A percentile compares a stretch with the other conserved stretches of the same genome.
These are phyloP conservation scores for Melangyna quadrimaculata DNA, from an alignment of 2,888 invertebrate genomes.

Conservation along the genomic window DNA sequence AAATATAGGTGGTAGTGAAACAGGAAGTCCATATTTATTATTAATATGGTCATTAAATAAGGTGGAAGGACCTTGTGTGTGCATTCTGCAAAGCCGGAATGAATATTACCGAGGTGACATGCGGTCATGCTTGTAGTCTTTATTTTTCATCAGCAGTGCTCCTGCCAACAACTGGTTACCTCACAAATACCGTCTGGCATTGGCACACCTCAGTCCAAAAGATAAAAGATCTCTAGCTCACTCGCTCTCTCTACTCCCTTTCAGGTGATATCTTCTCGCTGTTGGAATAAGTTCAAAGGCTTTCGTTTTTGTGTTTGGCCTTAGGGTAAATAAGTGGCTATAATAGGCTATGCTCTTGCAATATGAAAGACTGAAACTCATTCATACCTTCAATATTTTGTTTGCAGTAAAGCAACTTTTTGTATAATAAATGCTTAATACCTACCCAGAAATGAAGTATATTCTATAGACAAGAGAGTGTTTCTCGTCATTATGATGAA, in stretches of 20 bases:
- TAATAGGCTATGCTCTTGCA: slow-evolving; percentile 45
- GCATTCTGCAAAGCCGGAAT: slow-evolving; percentile 12
- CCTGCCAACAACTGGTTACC: slow-evolving; percentile 53
- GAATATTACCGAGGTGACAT: slow-evolving; percentile 42
- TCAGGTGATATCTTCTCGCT: slow-evolving; percentile 48
- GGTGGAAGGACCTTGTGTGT: slow-evolving; percentile 59
- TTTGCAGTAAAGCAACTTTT: slow-evolving; percentile 35
- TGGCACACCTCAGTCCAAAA: slow-evolving; percentile 30
- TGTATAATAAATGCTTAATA: slow-evolving; percentile 22
- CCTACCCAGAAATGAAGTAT: slow-evolving; percentile 29
- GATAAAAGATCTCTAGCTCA: slow-evolving; percentile 35
- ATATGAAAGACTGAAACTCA: slow-evolving; percentile 23
- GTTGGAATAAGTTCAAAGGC: slow-evolving; percentile 49
- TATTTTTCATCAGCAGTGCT: not conserved
- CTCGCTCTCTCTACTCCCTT: not conserved
- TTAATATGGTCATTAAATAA: slow-evolving; percentile 65
- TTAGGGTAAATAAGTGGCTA: slow-evolving; percentile 51
- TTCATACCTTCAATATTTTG: not conserved
- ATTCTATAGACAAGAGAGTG: slow-evolving; percentile 21
- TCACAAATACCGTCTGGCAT: slow-evolving; percentile 47
- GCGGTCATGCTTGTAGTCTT: slow-evolving; percentile 45
- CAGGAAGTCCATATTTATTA: slow-evolving; percentile 59
- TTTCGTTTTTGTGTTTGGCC: slow-evolving; percentile 28
- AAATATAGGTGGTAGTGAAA: slow-evolving; percentile 1
- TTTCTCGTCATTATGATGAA: slow-evolving; percentile 31